Evolutionary conservation across 1,140 invertebrate genomes (phyloP).

Genomic region (Penaeus indicus): DNA sequence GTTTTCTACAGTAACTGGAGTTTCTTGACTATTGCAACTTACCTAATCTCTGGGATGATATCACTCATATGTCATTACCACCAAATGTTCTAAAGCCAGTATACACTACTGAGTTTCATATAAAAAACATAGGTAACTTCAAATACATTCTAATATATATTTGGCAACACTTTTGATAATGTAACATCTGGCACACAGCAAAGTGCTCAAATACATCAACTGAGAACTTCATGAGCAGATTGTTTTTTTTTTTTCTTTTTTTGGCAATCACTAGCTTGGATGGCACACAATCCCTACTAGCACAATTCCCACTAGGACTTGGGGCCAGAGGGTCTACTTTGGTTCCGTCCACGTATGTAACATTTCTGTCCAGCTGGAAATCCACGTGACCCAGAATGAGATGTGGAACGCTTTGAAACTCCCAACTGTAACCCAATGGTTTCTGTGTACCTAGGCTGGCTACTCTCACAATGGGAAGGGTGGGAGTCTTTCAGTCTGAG

Average conservation of each 20-base stretch:
- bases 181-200: slow-evolving; percentile 52
- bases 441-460: slow-evolving; percentile 17
- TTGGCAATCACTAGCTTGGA: slow-evolving; percentile 59
- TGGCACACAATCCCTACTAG: slow-evolving; percentile 47
- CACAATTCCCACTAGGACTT: slow-evolving; percentile 57
- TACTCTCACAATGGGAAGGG: not conserved
- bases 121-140: slow-evolving; percentile 51
- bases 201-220: slow-evolving; percentile 39
- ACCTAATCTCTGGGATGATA: slow-evolving; percentile 34
- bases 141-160: slow-evolving; percentile 40
- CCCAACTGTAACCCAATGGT: slow-evolving; percentile 48
- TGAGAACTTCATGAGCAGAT: slow-evolving; percentile 45
- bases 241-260: slow-evolving; percentile 10
- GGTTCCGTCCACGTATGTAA: slow-evolving; percentile 44
- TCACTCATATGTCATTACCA: slow-evolving; percentile 39
- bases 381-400: slow-evolving; percentile 16
- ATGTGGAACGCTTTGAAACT: not conserved
- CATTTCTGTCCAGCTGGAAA: slow-evolving; percentile 46
- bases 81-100: slow-evolving; percentile 28
- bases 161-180: slow-evolving; percentile 52
- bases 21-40: slow-evolving; percentile 1
- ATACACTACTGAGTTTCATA: slow-evolving; percentile 41
- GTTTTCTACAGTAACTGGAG: slow-evolving; percentile 16
- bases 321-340: slow-evolving; percentile 31
- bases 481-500: not conserved